These are phyloP conservation scores for Hyperopisus bebe DNA, from an alignment of 2,113 vertebrate species.

Conservation along the genomic window DNA sequence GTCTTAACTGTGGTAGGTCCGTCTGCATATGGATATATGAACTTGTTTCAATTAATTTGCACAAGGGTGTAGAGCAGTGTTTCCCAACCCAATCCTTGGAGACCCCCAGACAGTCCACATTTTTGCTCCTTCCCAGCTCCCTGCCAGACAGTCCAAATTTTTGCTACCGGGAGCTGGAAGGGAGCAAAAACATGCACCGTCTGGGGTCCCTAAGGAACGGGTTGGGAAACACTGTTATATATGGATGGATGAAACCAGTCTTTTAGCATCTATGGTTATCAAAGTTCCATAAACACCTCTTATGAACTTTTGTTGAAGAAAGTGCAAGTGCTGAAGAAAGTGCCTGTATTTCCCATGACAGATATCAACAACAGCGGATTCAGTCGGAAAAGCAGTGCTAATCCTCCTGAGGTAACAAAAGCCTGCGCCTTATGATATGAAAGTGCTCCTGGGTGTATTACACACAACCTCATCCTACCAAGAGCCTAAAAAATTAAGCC, in stretches of 20 bases:
- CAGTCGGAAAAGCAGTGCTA: neutral
- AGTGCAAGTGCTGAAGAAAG: neutral
- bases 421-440: neutral
- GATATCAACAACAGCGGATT: neutral
- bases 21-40: too few relatives aligned
- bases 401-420: neutral
- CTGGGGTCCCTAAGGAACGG: neutral
- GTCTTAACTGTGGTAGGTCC: too few relatives aligned
- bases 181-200: neutral
- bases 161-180: neutral
- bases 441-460: neutral
- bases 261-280: neutral
- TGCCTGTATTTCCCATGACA: neutral
- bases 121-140: neutral
- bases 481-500: neutral
- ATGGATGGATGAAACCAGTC: neutral
- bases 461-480: neutral
- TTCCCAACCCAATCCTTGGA: neutral
- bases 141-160: neutral
- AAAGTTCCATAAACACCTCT: neutral
- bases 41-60: too few relatives aligned
- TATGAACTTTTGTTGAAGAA: neutral
- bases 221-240: neutral
- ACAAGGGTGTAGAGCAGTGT: neutral
- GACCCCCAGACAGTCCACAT: neutral